Base-by-base conservation (phyloP, 1,140 invertebrate genomes). In the Hycleus phaleratus region DNA sequence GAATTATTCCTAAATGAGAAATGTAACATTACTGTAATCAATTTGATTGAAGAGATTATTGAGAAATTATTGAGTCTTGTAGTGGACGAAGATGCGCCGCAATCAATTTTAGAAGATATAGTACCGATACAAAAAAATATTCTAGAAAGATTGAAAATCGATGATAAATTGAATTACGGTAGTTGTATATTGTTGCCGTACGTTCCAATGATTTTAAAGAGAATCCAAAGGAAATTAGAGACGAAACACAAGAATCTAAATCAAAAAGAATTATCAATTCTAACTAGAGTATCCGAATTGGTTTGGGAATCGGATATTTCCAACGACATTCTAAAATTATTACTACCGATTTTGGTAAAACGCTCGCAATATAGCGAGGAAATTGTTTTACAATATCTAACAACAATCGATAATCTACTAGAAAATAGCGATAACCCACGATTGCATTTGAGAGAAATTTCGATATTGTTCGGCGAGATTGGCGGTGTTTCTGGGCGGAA, bases 221-320 rank as follows among this genome's bases (percentile, higher is more conserved):
- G 85, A 46, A 80, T 95, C 62, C 82, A 88, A 68, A 71, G 75
- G 42, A 85, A 81, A 61, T 68, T 85, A 1, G 69, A 77, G 9
- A 78, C 76, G 56, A 81, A 82, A 38, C 79, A 78, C 43, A 85
- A 81, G 56, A 71, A 68, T 50, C 69, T 87, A 0, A 85, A 81
- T 54, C 81, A 79, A 67, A 80, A 81, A 26, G 90, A 95, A 65
- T 72, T 95, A 1, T 79, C 83, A 6, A 90, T 96, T 59, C 74
- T 96, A 0, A 88, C 88, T 0, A 79, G 87, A 56, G 78, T 91
- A 6, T 90, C 88, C 1, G 82, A 87, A 69, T 77, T 90, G 43
- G 85, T 87, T 0, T 77, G 78, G 3, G 82, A 87, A 51, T 68
- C 81, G 1, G 75, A 82, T 42, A 80, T 82, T 38, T 87, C 87